phyloP scores from a whole-genome alignment of 2,113 vertebrate species.

The Semnornis frantzii region DNA sequence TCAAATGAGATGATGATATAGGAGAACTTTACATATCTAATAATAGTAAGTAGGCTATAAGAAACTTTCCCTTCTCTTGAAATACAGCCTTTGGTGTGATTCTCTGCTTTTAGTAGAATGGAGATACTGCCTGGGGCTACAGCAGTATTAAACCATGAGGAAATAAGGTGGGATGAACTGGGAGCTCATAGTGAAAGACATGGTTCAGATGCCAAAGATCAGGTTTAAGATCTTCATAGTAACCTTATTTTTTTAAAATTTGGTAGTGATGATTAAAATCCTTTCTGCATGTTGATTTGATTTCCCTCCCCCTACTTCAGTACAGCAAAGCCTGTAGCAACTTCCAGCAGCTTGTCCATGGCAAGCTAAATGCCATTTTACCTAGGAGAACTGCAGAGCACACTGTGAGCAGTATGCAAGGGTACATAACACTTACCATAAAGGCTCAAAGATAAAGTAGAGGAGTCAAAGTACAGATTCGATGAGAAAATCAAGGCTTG shows the following conservation, averaged over 20 bases:
- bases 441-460: background rate
- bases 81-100: background rate
- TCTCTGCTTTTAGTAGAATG: background rate
- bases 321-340: background rate
- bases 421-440: background rate
- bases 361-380: background rate
- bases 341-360: background rate
- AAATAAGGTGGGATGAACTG: background rate
- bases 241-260: conserved; percentile 8
- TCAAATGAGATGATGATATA: background rate
- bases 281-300: background rate
- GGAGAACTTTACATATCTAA: conserved; percentile 33
- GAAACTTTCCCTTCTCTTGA: conserved; percentile 5
- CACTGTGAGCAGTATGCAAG: background rate
- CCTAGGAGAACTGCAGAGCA: background rate
- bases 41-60: conserved; percentile 45
- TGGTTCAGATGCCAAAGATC: conserved; percentile 1
- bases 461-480: conserved; percentile 9
- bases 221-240: background rate
- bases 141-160: background rate
- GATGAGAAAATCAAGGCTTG: background rate
- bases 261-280: conserved; percentile 24
- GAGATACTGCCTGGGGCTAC: background rate
- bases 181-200: background rate
- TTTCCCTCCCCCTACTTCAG: background rate